Base-by-base conservation (phyloP, 1,140 invertebrate genomes). In the Bombus soroeensis region DNA sequence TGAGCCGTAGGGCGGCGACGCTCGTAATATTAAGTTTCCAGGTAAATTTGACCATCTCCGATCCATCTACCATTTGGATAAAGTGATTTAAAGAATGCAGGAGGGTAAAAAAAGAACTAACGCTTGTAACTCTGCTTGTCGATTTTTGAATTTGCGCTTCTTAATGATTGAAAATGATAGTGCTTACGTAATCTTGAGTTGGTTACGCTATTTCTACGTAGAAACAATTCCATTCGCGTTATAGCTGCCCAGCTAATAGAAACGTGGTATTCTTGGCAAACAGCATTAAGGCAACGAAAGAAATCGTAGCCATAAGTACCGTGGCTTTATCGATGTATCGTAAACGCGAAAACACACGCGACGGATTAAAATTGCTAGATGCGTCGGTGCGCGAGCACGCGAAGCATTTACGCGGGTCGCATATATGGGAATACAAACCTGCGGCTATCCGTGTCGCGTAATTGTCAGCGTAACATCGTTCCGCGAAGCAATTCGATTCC, bases 401-500 rank as follows among this genome's bases (percentile, higher is more conserved):
- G 68, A 81, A 1, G 39, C 57, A 22, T 59, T n/a, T 39, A 72
- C 70, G 53, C 39, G 47, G 4, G 9, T n/a, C 22, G 37, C 41
- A 57, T 39, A 64, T 22, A 74, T 32, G 71, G 64, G 15, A 47
- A 72, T 80, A 79, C 62, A 70, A 84, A 79, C 53, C 41, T 18
- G 41, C 18, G 28, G n/a, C 74, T 73, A 59, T 77, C 53, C 28
- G 53, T 34, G 73, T 25, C 43, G 62, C 53, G 83, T 80, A 72
- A 80, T 80, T 85, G 83, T 57, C 68, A 41, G 47, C 53, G 39
- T 43, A 84, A 84, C 83, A 43, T 57, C 75, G 59, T 47, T 47
- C 81, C 73, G 18, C 83, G 32, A 62, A 71, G 25, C 68, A 71
- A 80, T 85, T 72, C 83, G 83, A 85, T 85, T 85, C 41, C 78